phyloP scores from a whole-genome alignment of 1,140 invertebrate genomes.

The Eubasilissa regina region DNA sequence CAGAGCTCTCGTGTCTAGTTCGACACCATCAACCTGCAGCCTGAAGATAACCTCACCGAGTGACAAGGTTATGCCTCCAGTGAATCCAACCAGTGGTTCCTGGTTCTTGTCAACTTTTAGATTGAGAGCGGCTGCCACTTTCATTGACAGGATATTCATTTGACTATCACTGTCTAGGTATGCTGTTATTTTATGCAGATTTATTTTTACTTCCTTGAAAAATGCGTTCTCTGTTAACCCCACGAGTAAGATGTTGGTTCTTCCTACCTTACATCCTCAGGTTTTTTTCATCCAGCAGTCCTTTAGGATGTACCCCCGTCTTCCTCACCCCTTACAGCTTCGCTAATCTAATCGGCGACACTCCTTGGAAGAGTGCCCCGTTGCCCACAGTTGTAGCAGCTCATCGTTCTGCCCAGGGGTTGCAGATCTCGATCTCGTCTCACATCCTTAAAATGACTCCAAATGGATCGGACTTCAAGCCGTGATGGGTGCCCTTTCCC shows the following conservation, averaged over 20 bases:
- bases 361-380: background rate
- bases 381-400: background rate
- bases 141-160: background rate
- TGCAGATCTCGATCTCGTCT: background rate
- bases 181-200: background rate
- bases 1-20: background rate
- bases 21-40: background rate
- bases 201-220: background rate
- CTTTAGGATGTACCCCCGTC: background rate
- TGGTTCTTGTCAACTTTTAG: background rate
- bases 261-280: background rate
- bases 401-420: background rate
- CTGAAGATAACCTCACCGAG: background rate
- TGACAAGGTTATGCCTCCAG: background rate
- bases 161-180: background rate
- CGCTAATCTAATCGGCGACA: background rate
- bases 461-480: background rate
- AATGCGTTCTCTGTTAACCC: background rate
- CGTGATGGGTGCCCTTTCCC: background rate
- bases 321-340: background rate
- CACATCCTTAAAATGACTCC: background rate
- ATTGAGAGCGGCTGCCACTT: background rate
- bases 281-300: constrained; percentile 1
- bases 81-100: background rate
- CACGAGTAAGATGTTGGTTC: background rate